These are phyloP conservation scores for Mesoclemmys tuberculata DNA, from an alignment of 2,113 vertebrate species.

Conservation along the genomic window DNA sequence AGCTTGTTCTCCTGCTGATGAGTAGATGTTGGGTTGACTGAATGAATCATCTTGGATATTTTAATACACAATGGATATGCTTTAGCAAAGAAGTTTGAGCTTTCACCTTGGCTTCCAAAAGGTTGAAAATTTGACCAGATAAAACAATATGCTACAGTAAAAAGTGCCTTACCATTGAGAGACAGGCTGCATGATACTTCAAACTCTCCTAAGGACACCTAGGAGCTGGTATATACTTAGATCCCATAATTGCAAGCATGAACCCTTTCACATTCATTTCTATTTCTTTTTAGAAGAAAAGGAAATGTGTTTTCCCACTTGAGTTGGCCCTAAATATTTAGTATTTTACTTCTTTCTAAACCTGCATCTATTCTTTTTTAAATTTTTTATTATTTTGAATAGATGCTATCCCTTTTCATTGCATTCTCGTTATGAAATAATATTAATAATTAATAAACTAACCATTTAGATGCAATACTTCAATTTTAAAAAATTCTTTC, in stretches of 20 bases:
- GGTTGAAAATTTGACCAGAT: slow-evolving; percentile 74
- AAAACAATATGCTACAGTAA: slow-evolving; percentile 61
- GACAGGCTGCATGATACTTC: slow-evolving; percentile 35
- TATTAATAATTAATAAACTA: fast-evolving
- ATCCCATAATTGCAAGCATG: slow-evolving; percentile 52
- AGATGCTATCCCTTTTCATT: not conserved
- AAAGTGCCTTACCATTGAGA: slow-evolving; percentile 46
- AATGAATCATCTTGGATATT: slow-evolving; percentile 82
- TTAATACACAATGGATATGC: slow-evolving; percentile 77
- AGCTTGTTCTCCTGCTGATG: slow-evolving; percentile 81
- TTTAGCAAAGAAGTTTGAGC: slow-evolving; percentile 78
- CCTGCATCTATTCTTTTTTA: not conserved
- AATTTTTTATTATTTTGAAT: slow-evolving; percentile 6
- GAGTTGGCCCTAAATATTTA: not conserved
- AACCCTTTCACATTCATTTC: slow-evolving; percentile 46
- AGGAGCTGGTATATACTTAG: slow-evolving; percentile 52
- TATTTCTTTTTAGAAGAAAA: not conserved
- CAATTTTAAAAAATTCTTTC: not conserved
- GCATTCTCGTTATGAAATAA: not conserved
- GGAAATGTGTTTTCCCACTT: not conserved
- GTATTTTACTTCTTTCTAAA: not conserved
- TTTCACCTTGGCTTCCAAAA: slow-evolving; percentile 77
- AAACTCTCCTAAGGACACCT: slow-evolving; percentile 46
- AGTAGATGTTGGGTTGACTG: slow-evolving; percentile 80
- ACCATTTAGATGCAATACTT: not conserved